phyloP scores from a whole-genome alignment of 2,113 vertebrate genomes.

The Microtus ochrogaster region DNA sequence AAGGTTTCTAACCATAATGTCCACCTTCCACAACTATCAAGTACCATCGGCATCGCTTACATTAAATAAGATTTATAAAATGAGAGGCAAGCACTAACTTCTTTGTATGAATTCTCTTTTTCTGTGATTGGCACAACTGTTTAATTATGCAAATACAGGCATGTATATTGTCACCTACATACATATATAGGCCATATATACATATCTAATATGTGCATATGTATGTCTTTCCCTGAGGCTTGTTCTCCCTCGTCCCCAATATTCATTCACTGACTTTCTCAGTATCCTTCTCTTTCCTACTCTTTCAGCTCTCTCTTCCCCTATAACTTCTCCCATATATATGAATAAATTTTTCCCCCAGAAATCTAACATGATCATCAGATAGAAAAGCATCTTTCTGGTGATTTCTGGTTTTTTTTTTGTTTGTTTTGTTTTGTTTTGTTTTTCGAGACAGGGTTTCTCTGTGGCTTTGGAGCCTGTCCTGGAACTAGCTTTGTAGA shows the following conservation, averaged over 20 bases:
- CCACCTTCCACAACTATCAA: background rate
- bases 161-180: background rate
- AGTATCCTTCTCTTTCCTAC: background rate
- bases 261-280: background rate
- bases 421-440: too few relatives aligned
- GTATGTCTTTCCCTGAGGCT: background rate
- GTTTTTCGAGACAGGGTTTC: too few relatives aligned
- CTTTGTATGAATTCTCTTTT: background rate
- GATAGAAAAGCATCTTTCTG: background rate
- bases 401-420: constrained; percentile 21
- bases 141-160: background rate
- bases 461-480: too few relatives aligned
- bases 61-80: background rate
- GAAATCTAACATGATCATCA: background rate
- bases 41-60: background rate
- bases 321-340: background rate
- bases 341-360: background rate
- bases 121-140: background rate
- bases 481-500: too few relatives aligned
- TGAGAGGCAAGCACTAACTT: background rate
- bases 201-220: background rate
- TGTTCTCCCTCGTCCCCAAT: background rate
- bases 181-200: background rate
- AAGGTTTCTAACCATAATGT: background rate
- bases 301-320: background rate